Conservation (phyloP, 2,888 invertebrate species). For the Trachelus stipa region DNA sequence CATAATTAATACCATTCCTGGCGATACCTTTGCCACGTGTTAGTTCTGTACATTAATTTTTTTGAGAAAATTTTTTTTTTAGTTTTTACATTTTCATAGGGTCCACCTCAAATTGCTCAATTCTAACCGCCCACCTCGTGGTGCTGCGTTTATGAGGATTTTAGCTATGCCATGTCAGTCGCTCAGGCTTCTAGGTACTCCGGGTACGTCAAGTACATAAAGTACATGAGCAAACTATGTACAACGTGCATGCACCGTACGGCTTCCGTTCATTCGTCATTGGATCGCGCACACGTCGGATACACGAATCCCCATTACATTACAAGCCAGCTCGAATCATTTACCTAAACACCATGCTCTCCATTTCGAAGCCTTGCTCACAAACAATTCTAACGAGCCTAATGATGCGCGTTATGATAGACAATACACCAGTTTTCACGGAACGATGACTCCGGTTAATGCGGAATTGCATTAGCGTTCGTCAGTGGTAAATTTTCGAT, state of each 20-base stretch:
- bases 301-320: background rate
- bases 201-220: background rate
- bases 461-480: background rate
- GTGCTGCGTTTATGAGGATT: constrained; percentile 57
- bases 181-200: constrained; percentile 19
- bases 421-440: background rate
- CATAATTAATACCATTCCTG: background rate
- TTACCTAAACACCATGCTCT: background rate
- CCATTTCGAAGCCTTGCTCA: background rate
- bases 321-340: background rate
- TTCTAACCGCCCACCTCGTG: constrained; percentile 54
- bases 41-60: background rate
- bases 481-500: background rate
- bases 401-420: background rate
- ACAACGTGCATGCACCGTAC: background rate
- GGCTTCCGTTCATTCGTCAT: background rate
- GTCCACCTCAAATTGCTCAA: constrained; percentile 53
- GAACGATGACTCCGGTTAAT: background rate
- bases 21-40: background rate
- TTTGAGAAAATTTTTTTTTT: background rate
- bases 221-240: background rate
- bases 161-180: constrained; percentile 52
- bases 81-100: background rate
- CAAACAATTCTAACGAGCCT: background rate
- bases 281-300: background rate